These are phyloP conservation scores for Prochilodus magdalenae DNA, from an alignment of 2,113 vertebrate genomes.

Conservation along the genomic window DNA sequence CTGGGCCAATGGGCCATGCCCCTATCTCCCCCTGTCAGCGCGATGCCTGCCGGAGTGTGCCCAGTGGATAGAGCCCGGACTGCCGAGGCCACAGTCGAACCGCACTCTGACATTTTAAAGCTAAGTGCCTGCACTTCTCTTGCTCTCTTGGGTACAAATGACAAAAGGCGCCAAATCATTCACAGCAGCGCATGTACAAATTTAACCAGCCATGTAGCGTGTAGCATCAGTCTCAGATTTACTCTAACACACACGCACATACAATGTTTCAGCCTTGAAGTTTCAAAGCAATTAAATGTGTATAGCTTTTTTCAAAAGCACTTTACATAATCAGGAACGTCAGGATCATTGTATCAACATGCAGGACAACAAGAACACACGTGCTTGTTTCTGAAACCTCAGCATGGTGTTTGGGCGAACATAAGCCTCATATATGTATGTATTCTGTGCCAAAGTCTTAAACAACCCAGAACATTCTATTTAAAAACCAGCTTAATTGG, in stretches of 20 bases:
- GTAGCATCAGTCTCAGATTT: neutral
- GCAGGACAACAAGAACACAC: too few relatives aligned
- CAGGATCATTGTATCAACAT: too few relatives aligned
- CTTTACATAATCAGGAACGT: too few relatives aligned
- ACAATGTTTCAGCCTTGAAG: too few relatives aligned
- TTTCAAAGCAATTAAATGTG: too few relatives aligned
- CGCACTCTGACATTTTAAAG: conserved; percentile 6
- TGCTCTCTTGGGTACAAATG: conserved; percentile 6
- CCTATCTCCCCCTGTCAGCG: conserved; percentile 19
- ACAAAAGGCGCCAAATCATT: conserved; percentile 24
- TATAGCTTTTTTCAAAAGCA: too few relatives aligned
- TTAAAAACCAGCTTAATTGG: too few relatives aligned
- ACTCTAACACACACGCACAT: neutral
- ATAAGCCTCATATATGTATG: too few relatives aligned
- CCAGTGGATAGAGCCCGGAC: neutral
- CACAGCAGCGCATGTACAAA: neutral
- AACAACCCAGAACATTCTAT: too few relatives aligned
- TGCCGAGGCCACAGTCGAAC: conserved; percentile 14
- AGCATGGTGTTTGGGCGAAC: too few relatives aligned
- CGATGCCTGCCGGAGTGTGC: neutral
- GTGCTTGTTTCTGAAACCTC: too few relatives aligned
- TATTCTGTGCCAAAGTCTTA: too few relatives aligned
- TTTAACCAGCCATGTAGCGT: neutral
- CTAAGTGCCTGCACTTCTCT: conserved; percentile 1
- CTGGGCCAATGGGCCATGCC: conserved; percentile 14